Percentiles rank a stretch among this genome's conserved stretches.
Evolutionary conservation across 2,113 vertebrate species (phyloP).

Genomic region (Propithecus coquereli): DNA sequence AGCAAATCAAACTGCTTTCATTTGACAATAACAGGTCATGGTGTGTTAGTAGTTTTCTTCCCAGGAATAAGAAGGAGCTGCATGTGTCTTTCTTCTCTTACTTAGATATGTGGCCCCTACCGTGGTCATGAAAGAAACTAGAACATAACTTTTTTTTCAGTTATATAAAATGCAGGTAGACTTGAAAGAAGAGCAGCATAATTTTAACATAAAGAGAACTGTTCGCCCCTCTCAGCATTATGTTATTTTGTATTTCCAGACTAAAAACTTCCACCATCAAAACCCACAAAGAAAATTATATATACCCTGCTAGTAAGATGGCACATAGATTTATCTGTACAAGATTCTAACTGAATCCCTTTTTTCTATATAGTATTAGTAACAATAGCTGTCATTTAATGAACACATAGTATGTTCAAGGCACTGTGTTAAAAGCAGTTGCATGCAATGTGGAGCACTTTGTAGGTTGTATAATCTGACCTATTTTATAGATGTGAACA

Average conservation of each 20-base stretch:
- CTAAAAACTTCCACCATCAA: background rate
- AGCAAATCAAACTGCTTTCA: background rate
- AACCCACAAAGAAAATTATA: background rate
- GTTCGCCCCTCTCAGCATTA: background rate
- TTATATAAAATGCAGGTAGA: background rate
- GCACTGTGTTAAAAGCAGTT: background rate
- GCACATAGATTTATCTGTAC: background rate
- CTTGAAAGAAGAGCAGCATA: background rate
- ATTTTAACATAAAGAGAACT: background rate
- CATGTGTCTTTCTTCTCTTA: background rate
- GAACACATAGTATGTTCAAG: background rate
- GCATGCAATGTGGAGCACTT: background rate
- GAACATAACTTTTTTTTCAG: background rate
- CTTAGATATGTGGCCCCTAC: background rate
- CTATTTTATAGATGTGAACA: background rate
- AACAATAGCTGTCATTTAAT: background rate
- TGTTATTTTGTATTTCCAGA: constrained; percentile 37
- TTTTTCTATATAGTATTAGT: background rate
- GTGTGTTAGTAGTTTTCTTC: background rate
- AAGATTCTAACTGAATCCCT: background rate
- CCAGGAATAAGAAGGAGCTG: background rate
- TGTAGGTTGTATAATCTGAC: background rate
- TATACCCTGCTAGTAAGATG: background rate
- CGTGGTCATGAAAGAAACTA: background rate
- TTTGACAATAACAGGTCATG: background rate